Base-by-base conservation (phyloP, 2,888 invertebrate species). In the Andrena minutula region DNA sequence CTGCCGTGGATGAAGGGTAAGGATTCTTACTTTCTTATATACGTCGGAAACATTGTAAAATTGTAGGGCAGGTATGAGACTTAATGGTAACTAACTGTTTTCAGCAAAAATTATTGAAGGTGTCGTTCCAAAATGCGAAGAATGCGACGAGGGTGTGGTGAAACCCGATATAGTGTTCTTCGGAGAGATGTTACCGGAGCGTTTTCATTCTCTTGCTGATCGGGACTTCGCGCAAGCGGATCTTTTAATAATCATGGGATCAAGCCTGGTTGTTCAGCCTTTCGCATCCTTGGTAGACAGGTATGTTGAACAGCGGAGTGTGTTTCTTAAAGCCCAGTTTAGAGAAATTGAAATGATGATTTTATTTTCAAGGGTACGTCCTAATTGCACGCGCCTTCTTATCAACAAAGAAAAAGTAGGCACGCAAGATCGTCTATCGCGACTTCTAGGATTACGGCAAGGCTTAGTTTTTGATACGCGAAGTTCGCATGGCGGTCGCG, bases 91-190 rank as follows among this genome's bases (percentile, higher is more conserved):
- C 1, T 30, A 26, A 4, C 30, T 30, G 7, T 58, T 73, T 74
- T 49, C 94, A 97, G 97, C 97, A 75, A 95, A 96, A 92, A 97
- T 97, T 79, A 95, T 97, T 86, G 94, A 95, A 1, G 97, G 97
- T 90, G 94, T 95, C 82, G 95, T 98, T 78, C 98, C 98, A 16
- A 96, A 95, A 60, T 99, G 99, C 92, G 95, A 95, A 1, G 94
- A 95, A 51, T 98, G 98, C 90, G 94, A 95, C 61, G 95, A 96
- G 0, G 97, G 97, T 0, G 95, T 98, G 5, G 97, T 99, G 0
- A 99, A 99, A 93, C 99, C 99, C 8, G 99, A 99, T 91, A 98
- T 99, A 88, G 97, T 99, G 16, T 99, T 99, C 94, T 99, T 99
- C 94, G 99, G 99, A 0, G 99, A 99, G 95, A 96, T 96, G 92